Evolutionary conservation across 2,113 vertebrate genomes (phyloP).

Genomic region (Onychostruthus taczanowskii): DNA sequence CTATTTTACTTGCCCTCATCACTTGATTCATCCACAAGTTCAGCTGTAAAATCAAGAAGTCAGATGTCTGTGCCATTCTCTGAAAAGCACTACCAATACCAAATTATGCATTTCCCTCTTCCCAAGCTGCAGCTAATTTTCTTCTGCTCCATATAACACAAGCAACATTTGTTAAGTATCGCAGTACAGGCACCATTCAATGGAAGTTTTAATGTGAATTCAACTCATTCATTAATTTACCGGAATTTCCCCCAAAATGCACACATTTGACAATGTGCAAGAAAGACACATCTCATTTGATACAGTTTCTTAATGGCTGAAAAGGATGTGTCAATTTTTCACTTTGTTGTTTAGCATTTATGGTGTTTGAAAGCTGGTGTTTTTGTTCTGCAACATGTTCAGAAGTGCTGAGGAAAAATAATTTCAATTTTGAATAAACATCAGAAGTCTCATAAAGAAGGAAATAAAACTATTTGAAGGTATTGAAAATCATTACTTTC

Average conservation of each 20-base stretch:
- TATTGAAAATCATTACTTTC: not conserved
- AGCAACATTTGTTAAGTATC: slow-evolving; percentile 29
- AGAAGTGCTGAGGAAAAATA: not conserved
- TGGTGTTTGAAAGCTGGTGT: not conserved
- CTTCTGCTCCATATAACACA: slow-evolving; percentile 19
- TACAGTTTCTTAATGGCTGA: not conserved
- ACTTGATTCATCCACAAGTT: not conserved
- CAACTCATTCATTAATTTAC: slow-evolving; percentile 42
- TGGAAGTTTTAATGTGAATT: slow-evolving; percentile 4
- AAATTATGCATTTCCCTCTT: slow-evolving; percentile 9
- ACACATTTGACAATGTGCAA: not conserved
- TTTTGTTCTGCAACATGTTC: not conserved
- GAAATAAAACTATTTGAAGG: not conserved
- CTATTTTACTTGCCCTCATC: not conserved
- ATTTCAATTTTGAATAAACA: slow-evolving; percentile 15
- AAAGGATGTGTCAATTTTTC: slow-evolving; percentile 6
- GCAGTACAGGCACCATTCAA: not conserved
- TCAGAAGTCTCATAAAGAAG: not conserved
- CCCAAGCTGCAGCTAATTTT: slow-evolving; percentile 36
- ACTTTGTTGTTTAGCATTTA: not conserved
- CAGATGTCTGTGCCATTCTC: not conserved
- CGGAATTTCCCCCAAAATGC: not conserved
- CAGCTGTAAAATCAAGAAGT: not conserved
- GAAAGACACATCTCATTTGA: not conserved
- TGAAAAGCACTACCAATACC: not conserved